Base-by-base conservation (phyloP, 2,797 vertebrate species). In the Enteromius argenteus region DNA sequence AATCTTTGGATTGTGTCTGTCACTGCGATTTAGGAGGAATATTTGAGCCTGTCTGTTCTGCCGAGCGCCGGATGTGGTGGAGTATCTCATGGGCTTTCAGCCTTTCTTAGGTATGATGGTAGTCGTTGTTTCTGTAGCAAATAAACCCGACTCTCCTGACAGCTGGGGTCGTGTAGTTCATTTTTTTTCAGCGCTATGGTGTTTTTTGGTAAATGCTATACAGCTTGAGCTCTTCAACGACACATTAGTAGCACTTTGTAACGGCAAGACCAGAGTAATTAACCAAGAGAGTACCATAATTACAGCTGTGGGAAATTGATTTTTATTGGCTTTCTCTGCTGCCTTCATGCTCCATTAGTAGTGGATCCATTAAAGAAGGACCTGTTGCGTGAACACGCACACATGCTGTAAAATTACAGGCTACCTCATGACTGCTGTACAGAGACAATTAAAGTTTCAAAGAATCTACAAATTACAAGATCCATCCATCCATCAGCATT, bases 221-320 rank as follows among this genome's bases (percentile, higher is more conserved):
- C 75, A 77, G 76, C 82, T 80, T 86, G 58, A 84, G 80, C 79
- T 86, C 86, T 84, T 85, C 78, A 84, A 83, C 81, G 80, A 80
- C 84, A 87, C 58, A 79, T 86, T 89, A 89, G 86, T 42, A 78
- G 80, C 87, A 78, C 80, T 86, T 87, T 85, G 84, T 88, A 91
- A 91, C 87, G 80, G 89, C 93, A 89, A 91, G 90, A 91, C 92
- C 87, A 90, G 91, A 90, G 90, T 94, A 94, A 94, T 95, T 95
- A 94, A 95, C 93, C 92, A 91, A 90, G 88, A 93, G 91, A 94
- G 93, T 92, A 89, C 90, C 91, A 92, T 94, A 94, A 95, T 95
- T 94, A 95, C 94, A 93, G 92, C 93, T 90, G 93, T 91, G 92
- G 93, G 92, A 93, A 95, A 95, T 94, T 91, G 93, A 95, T 94